Base-by-base conservation (phyloP, 2,113 vertebrate genomes). In the Pelecanus crispus region DNA sequence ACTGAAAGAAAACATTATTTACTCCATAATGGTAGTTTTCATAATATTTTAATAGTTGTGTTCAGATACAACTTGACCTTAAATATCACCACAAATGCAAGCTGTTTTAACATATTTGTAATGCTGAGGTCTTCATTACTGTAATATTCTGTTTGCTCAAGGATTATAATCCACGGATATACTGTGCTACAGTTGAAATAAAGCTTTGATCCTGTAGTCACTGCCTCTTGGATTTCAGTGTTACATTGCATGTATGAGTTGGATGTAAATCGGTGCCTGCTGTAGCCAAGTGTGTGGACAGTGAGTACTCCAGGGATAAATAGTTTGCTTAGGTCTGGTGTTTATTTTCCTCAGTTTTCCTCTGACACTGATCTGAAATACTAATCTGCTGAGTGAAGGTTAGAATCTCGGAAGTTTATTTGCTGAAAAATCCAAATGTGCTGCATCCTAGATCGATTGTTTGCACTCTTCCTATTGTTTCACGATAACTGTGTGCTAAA, bases 31-130 rank as follows among this genome's bases (percentile, higher is more conserved):
- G 91, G 62, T 80, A 86, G 91, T 95, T 97, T 97, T 96, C 86
- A 87, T 95, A 96, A 87, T 95, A 95, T 96, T 96, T 97, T 96
- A 97, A 90, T 96, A 94, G 71, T 94, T 97, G 18, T 83, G 87
- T 90, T 94, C 87, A 93, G 94, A 91, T 95, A 94, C 74, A 94
- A 62, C 67, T 70, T 93, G 90, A 92, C 95, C 95, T 91, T 90
- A 86, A 90, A 71, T 95, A 95, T 91, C 94, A 87, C 90, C 95
- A 87, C 83, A 92, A 95, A 94, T 95, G 93, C 91, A 96, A 96
- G 96, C 95, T 97, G 91, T 94, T 97, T 92, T 94, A 90, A 95
- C 84, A 94, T 95, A 95, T 95, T 96, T 95, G 81, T 94, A 85
- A 94, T 94, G 91, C 72, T 91, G 81, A 94, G 38, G 84, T 92